Evolutionary conservation across 2,888 invertebrate genomes (phyloP).

Genomic region (Lycia hirtaria): DNA sequence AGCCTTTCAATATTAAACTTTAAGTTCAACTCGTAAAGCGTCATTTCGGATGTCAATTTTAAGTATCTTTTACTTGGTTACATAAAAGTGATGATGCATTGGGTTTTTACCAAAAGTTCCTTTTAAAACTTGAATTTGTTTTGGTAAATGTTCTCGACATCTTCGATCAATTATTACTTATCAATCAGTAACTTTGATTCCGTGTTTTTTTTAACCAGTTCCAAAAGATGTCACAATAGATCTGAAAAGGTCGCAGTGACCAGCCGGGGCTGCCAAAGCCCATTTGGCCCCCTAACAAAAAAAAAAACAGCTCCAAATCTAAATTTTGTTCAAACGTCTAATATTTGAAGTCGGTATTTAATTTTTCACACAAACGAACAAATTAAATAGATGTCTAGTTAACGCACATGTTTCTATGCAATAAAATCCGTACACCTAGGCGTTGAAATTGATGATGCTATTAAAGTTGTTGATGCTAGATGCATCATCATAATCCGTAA

Average conservation of each 20-base stretch:
- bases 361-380: too few relatives aligned
- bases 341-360: too few relatives aligned
- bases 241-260: too few relatives aligned
- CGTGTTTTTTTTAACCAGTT: too few relatives aligned
- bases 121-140: background rate
- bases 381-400: too few relatives aligned
- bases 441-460: slow-evolving; percentile 6
- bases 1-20: slow-evolving; percentile 8
- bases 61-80: slow-evolving; percentile 9
- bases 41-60: background rate
- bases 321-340: too few relatives aligned
- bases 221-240: too few relatives aligned
- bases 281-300: too few relatives aligned
- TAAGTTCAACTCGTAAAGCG: background rate
- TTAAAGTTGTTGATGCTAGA: background rate
- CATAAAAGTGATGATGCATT: slow-evolving; percentile 23
- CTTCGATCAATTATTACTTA: too few relatives aligned
- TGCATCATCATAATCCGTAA: background rate
- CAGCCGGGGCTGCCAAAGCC: too few relatives aligned
- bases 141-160: background rate
- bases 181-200: too few relatives aligned
- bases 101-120: slow-evolving; percentile 18
- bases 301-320: too few relatives aligned
- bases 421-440: background rate
- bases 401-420: background rate